These are phyloP conservation scores for Schlechtendalia chinensis DNA, from an alignment of 1,140 invertebrate species.

Conservation along the genomic window DNA sequence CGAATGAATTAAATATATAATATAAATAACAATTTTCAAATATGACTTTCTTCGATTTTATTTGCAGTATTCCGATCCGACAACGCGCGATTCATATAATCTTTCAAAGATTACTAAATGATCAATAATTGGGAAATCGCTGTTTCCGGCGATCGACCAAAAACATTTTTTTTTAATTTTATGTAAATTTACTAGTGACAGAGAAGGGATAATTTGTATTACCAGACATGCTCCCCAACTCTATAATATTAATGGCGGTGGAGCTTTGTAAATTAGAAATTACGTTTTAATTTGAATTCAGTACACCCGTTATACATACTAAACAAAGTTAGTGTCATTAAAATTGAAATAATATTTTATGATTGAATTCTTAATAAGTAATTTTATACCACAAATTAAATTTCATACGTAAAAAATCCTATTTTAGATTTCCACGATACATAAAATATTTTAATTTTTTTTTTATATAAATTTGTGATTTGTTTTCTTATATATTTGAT, in stretches of 20 bases:
- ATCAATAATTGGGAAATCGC: neutral
- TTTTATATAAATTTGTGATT: neutral
- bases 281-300: conserved; percentile 41
- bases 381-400: neutral
- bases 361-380: conserved; percentile 1
- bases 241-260: conserved; percentile 27
- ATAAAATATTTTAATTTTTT: neutral
- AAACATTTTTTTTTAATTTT: neutral
- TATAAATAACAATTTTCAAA: too few species aligned
- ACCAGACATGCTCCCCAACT: conserved; percentile 1
- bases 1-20: too few species aligned
- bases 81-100: too few species aligned
- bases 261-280: conserved; percentile 38
- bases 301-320: conserved; percentile 27
- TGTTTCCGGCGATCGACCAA: neutral
- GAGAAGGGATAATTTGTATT: conserved; percentile 40
- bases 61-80: too few species aligned
- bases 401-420: neutral
- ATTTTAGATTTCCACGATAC: neutral
- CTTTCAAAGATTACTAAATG: neutral
- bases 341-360: neutral
- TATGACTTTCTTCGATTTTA: too few species aligned
- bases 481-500: too few species aligned
- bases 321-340: conserved; percentile 5
- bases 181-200: conserved; percentile 22